Base-by-base conservation (phyloP, 2,888 invertebrate genomes). In the Ecliptopera silaceata region DNA sequence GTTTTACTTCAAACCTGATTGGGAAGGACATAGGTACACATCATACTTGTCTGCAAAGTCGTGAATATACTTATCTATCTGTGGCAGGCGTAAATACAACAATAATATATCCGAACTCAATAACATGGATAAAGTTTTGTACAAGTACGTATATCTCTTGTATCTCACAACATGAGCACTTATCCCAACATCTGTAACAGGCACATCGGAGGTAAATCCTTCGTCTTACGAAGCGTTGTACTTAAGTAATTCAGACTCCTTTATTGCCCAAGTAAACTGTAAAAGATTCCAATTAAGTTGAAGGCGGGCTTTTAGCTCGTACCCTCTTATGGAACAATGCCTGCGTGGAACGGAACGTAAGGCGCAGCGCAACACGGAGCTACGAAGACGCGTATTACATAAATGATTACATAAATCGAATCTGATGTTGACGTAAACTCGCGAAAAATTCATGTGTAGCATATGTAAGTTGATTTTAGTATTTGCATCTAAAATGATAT, bases 251-350 rank as follows among this genome's bases (percentile, higher is more conserved):
- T 72, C 72, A 65, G 71, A 64, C 79, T 71, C 77, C 80, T 86
- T 88, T 86, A 86, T 81, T 75, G 80, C 79, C 72, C 68, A 77
- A 84, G 84, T 85, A 86, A 88, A 89, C 84, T 88, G 88, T 89
- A 87, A 89, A 88, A 88, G 88, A 88, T 86, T 85, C 85, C 88
- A 88, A 89, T 88, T 88, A 89, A 86, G 79, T 59, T 77, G 72
- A 72, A 75, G 71, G 66, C 66, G 64, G 62, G 77, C 79, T 81
- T 80, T 80, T 79, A 82, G 74, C 70, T 68, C 68, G 63, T 67
- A 73, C 75, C 79, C 79, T 80, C 81, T 81, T 77, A 79, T 69
- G 68, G 79, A 82, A 87, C 87, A 86, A 86, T 79, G 69, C 72
- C 59, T 56, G 53, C 43, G 34, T 56, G 47, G 54, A 57, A 47